Conservation (phyloP, 2,113 vertebrate species). For the Toxotes jaculatrix region DNA sequence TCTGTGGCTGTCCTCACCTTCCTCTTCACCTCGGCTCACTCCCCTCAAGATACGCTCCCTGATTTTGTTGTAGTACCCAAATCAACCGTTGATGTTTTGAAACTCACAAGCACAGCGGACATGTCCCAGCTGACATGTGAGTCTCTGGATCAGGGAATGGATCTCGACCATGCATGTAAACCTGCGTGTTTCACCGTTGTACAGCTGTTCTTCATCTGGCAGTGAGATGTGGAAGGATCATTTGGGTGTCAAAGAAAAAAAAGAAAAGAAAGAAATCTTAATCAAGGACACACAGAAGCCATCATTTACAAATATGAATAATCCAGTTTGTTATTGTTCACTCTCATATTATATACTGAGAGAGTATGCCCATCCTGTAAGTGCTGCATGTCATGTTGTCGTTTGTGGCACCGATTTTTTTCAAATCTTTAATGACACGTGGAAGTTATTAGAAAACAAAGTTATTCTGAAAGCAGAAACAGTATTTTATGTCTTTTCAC, state of each 20-base stretch:
- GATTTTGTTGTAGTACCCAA: not conserved
- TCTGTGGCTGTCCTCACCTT: not conserved
- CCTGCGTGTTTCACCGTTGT: constrained; percentile 12
- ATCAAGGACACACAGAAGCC: not conserved
- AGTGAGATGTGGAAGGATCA: constrained; percentile 33
- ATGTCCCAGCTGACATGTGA: not conserved
- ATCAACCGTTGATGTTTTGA: too few species aligned
- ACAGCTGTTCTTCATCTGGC: not conserved
- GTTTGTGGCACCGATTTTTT: too few species aligned
- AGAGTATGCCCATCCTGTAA: too few species aligned
- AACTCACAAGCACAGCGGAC: too few species aligned
- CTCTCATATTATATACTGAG: not conserved
- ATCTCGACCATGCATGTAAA: constrained; percentile 25
- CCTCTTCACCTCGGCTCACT: not conserved
- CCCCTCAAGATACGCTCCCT: not conserved
- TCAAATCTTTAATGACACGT: too few species aligned
- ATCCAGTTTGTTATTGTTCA: not conserved
- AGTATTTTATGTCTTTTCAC: too few species aligned
- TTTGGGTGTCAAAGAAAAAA: not conserved
- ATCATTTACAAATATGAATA: not conserved
- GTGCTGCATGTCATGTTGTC: too few species aligned
- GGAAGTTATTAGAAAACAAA: too few species aligned
- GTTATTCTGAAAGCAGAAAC: too few species aligned
- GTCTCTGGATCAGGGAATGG: constrained; percentile 13
- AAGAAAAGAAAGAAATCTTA: too few species aligned